A percentile compares a stretch with the other conserved stretches of the same genome.
Conservation (phyloP, 2,888 invertebrate species). For the Netelia fuscicornis region DNA sequence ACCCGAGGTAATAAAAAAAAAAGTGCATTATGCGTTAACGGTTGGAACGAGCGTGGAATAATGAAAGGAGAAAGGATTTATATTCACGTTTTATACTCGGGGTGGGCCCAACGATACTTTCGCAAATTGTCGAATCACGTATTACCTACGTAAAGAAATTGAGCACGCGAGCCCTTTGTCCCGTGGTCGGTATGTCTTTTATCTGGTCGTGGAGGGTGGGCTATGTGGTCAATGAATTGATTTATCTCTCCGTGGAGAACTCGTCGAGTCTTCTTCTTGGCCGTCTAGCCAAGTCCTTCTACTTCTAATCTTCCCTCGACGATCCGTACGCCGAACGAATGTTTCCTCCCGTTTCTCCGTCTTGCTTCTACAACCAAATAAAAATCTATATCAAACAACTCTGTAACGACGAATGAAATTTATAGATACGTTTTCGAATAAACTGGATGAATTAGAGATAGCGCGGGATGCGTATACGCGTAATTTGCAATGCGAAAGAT, state of each 20-base stretch:
- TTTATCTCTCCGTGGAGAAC: slow-evolving; percentile 64
- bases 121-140: slow-evolving; percentile 31
- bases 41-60: slow-evolving; percentile 47
- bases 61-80: slow-evolving; percentile 13
- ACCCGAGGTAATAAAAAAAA: slow-evolving; percentile 4
- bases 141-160: background rate
- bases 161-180: background rate
- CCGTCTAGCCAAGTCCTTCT: slow-evolving; percentile 20
- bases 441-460: background rate
- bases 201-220: background rate
- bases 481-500: slow-evolving; percentile 33
- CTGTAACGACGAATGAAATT: slow-evolving; percentile 23
- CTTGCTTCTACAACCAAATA: slow-evolving; percentile 6
- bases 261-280: slow-evolving; percentile 20
- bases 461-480: no score
- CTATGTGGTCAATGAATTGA: slow-evolving; percentile 32
- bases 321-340: slow-evolving; percentile 22
- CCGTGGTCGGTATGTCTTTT: background rate
- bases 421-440: background rate
- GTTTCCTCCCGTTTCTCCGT: background rate
- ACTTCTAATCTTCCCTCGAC: slow-evolving; percentile 11
- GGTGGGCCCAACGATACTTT: slow-evolving; percentile 9
- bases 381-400: slow-evolving; percentile 55
- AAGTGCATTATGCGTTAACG: slow-evolving; percentile 40
- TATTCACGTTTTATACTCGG: no score